Evolutionary conservation across 2,113 vertebrate species (phyloP).

Genomic region (Mustelus asterias): DNA sequence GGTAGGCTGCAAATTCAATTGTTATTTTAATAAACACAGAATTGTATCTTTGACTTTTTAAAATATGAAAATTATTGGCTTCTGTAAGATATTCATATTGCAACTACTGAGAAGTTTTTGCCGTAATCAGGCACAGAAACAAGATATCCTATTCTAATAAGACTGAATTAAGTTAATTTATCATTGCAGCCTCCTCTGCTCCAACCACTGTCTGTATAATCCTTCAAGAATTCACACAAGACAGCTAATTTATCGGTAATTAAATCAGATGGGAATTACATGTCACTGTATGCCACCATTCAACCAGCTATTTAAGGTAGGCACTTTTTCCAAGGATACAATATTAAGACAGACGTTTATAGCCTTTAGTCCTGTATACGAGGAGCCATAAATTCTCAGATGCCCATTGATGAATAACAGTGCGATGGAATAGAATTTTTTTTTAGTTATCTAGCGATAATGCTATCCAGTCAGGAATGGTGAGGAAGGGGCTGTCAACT

Average conservation of each 20-base stretch:
- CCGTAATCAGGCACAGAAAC: not conserved
- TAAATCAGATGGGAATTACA: conserved; percentile 31
- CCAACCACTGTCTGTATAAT: not conserved
- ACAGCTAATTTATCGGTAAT: conserved; percentile 37
- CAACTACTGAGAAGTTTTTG: not conserved
- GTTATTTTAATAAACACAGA: not conserved
- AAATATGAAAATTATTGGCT: not conserved
- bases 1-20: not conserved
- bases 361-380: not conserved
- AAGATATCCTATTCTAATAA: not conserved
- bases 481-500: not conserved
- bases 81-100: not conserved
- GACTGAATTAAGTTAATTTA: not conserved
- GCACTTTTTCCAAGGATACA: not conserved
- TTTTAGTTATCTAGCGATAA: not conserved
- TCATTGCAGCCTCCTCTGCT: not conserved
- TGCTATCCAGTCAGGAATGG: not conserved
- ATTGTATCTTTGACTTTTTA: not conserved
- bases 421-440: not conserved
- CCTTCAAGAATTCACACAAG: not conserved
- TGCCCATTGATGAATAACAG: not conserved
- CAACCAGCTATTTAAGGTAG: not conserved
- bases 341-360: not conserved
- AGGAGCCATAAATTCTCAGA: not conserved
- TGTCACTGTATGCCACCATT: not conserved